Conservation (phyloP, 2,113 vertebrate genomes). For the Neopipo cinnamomea region DNA sequence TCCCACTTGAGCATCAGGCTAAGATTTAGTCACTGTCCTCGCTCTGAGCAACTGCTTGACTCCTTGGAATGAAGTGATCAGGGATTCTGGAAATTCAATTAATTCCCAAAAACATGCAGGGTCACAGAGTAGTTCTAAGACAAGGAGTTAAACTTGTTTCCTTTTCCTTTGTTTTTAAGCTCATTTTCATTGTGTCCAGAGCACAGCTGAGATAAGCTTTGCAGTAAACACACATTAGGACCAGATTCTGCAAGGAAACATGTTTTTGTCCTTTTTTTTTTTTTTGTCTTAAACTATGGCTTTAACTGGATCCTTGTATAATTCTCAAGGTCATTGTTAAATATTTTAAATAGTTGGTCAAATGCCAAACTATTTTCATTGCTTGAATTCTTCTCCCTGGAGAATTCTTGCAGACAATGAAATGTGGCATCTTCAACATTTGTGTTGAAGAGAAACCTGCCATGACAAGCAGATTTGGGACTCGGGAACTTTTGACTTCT, state of each 20-base stretch:
- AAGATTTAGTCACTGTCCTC: neutral
- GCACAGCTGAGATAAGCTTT: neutral
- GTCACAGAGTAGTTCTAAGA: neutral
- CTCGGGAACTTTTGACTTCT: neutral
- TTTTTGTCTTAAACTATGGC: neutral
- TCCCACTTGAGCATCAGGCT: neutral
- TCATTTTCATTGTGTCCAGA: neutral
- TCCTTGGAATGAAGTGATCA: neutral
- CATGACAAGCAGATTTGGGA: neutral
- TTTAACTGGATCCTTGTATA: neutral
- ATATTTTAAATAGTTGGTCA: constrained; percentile 61
- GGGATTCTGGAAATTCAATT: neutral
- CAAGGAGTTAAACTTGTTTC: constrained; percentile 1
- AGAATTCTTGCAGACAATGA: constrained; percentile 24
- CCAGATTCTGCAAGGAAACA: constrained; percentile 5
- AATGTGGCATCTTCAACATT: constrained; percentile 14
- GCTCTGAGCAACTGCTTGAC: neutral
- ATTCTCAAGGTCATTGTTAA: constrained; percentile 52
- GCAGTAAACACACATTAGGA: neutral
- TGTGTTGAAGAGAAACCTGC: neutral
- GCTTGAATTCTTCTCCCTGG: constrained; percentile 9
- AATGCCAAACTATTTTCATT: constrained; percentile 43
- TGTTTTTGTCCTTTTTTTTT: neutral
- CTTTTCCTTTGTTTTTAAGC: neutral
- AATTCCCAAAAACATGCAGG: neutral